Conservation (phyloP, 2,113 vertebrate species). For the Gobio gobio region DNA sequence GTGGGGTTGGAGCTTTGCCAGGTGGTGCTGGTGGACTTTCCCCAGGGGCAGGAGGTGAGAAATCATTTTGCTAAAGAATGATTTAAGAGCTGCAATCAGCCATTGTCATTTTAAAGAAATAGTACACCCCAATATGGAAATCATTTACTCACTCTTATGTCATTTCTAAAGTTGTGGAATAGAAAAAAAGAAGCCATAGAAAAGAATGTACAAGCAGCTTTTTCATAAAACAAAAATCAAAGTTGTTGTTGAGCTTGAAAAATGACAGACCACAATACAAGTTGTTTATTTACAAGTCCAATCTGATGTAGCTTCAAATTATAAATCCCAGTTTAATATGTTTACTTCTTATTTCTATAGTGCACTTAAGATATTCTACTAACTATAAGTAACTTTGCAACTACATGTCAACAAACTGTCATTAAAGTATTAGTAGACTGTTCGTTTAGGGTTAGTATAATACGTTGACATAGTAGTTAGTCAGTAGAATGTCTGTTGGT, state of each 20-base stretch:
- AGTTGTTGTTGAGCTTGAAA: neutral
- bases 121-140: neutral
- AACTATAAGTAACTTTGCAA: too few species aligned
- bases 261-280: neutral
- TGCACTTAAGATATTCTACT: too few species aligned
- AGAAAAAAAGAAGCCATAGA: neutral
- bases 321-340: neutral
- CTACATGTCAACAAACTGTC: too few species aligned
- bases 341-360: neutral
- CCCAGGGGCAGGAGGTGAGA: neutral
- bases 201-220: neutral
- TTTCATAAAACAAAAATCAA: neutral
- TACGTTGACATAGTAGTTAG: too few species aligned
- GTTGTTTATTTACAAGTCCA: too few species aligned
- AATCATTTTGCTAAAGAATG: neutral
- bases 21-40: conserved; percentile 25
- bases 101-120: neutral
- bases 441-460: too few species aligned
- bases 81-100: neutral
- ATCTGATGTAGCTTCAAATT: neutral
- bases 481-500: too few species aligned
- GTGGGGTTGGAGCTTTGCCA: conserved; percentile 42
- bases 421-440: too few species aligned
- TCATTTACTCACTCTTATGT: neutral
- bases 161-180: neutral